Conservation (phyloP, 2,888 invertebrate species). For the Drosophila vallismaia region DNA sequence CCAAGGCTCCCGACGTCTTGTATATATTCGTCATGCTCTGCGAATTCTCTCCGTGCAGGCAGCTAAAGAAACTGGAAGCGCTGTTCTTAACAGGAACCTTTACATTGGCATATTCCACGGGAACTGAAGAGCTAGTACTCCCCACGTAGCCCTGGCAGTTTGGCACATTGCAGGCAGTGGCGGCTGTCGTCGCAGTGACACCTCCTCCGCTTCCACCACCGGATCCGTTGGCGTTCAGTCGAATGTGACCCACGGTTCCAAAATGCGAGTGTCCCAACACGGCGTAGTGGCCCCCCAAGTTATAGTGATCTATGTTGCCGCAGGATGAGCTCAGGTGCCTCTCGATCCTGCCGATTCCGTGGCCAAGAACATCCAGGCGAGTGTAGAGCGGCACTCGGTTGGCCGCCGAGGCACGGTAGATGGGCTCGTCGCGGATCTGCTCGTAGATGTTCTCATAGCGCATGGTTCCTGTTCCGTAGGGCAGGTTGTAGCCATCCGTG, state of each 20-base stretch:
- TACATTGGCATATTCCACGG: constrained; percentile 58
- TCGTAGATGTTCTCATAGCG: constrained; percentile 85
- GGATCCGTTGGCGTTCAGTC: constrained; percentile 80
- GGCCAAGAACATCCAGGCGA: constrained; percentile 86
- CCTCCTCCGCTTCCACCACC: constrained; percentile 9
- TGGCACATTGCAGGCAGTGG: constrained; percentile 59
- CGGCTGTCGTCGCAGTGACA: constrained; percentile 10
- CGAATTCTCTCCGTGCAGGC: constrained; percentile 83
- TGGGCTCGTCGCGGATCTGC: constrained; percentile 85
- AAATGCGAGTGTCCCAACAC: constrained; percentile 84
- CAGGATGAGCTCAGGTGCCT: constrained; percentile 88
- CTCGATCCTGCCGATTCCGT: constrained; percentile 86
- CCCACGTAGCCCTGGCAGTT: constrained; percentile 65
- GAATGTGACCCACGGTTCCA: constrained; percentile 84
- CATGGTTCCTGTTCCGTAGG: constrained; percentile 75
- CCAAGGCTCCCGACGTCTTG: constrained; percentile 69
- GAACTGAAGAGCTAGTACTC: constrained; percentile 20
- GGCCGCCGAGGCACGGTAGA: constrained; percentile 77
- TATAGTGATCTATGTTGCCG: constrained; percentile 86
- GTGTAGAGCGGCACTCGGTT: constrained; percentile 83
- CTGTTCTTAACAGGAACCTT: constrained; percentile 82
- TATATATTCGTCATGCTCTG: constrained; percentile 84
- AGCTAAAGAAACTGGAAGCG: constrained; percentile 83
- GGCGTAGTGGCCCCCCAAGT: constrained; percentile 84
- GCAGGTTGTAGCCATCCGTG: constrained; percentile 82